These are phyloP conservation scores for Orchesella cincta DNA, from an alignment of 1,140 invertebrate species.

Conservation along the genomic window DNA sequence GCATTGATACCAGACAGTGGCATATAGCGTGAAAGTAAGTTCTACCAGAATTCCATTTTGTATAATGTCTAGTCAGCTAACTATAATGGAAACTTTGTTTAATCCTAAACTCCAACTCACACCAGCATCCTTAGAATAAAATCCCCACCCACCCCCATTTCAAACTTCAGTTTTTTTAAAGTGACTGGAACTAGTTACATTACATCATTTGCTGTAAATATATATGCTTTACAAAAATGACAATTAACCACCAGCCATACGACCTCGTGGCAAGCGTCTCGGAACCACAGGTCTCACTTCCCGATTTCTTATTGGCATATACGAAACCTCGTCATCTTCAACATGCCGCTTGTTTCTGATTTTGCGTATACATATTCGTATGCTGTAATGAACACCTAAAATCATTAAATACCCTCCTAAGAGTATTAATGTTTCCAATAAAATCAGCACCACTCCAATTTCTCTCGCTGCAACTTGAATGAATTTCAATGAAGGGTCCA, in stretches of 20 bases:
- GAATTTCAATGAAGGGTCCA: not conserved
- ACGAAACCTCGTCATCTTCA: not conserved
- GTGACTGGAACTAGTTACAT: no score
- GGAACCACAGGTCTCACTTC: not conserved
- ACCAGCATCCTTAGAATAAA: no score
- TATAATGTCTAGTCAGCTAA: no score
- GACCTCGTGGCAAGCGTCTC: not conserved
- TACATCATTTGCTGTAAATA: no score
- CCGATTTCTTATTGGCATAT: not conserved
- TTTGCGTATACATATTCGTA: not conserved
- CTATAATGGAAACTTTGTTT: no score
- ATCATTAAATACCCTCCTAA: slow-evolving; percentile 34
- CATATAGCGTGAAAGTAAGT: no score
- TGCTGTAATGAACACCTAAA: slow-evolving; percentile 23
- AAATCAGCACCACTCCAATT: slow-evolving; percentile 34
- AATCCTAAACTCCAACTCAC: no score
- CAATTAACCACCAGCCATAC: slow-evolving; percentile 13
- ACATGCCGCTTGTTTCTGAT: not conserved
- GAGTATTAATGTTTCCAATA: slow-evolving; percentile 32
- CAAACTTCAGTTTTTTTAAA: no score
- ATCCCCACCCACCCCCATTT: no score
- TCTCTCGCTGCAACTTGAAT: slow-evolving; percentile 19
- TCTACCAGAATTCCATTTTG: no score
- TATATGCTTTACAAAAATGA: no score
- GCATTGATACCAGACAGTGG: no score